Base-by-base conservation (phyloP, 2,113 vertebrate species). In the Gasterosteus aculeatus region DNA sequence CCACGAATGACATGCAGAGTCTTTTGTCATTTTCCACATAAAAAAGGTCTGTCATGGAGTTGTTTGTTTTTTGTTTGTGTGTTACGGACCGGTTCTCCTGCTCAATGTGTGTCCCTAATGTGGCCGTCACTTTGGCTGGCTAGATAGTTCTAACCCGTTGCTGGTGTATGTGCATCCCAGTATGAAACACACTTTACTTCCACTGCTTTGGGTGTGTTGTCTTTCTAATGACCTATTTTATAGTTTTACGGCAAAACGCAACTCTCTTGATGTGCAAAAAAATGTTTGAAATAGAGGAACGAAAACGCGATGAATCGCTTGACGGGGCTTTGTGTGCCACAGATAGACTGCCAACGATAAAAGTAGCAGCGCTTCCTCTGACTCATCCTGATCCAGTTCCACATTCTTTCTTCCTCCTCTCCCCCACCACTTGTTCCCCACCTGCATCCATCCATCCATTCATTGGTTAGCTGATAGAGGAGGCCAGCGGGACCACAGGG, bases 381-480 rank as follows among this genome's bases (percentile, higher is more conserved):
- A 14, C 19, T 16, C 14, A 26, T 39, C 18, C 10, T 10, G n/a
- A 51, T n/a, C 12, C 16, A 57, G 26, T 31, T 31, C 26, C 26
- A 33, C 7, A 15, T 42, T 22, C 18, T 65, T 60, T 33, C 16
- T 42, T 18, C 26, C 53, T 58, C 10, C 56, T 64, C 35, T 0
- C 38, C 33, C 4, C 57, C n/a, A 4, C 26, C 61, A 7, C 10
- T 5, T 39, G 44, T 19, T 47, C 16, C n/a, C 9, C 8, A n/a
- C 10, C 33, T n/a, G 16, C 57, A 59, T 35, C 41, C 61, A 22
- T 61, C 22, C 19, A 1, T 42, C 12, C 47, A 19, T 69, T 93
- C 93, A 4, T 64, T 9, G 18, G 26, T 41, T 71, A 81, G 75
- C 70, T 57, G 56, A 56, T 0, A 53, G 4, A 19, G 66, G 7